Base-by-base conservation (phyloP, 2,888 invertebrate genomes). In the Luperina nickerlii region DNA sequence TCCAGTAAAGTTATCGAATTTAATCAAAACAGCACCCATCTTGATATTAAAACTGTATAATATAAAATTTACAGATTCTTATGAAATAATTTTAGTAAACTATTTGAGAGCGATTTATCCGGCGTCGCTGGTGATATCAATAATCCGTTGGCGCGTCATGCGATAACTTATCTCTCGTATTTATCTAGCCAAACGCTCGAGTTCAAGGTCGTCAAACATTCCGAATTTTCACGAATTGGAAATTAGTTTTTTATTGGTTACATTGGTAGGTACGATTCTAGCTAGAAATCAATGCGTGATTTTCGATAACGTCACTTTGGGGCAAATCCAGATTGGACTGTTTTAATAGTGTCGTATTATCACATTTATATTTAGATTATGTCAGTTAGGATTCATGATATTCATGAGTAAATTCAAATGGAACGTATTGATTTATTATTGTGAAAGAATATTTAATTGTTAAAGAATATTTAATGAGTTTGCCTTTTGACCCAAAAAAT, bases 161-260 rank as follows among this genome's bases (percentile, higher is more conserved):
- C 83, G 89, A 89, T 88, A 88, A 73, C 74, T 78, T 89, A 84
- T 89, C 88, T 89, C 88, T 83, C 79, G 68, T 82, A 80, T 85
- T 80, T 86, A 88, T 81, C 82, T 79, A 82, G 79, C 82, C 79
- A 82, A 85, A 72, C 78, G 70, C 78, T 62, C 73, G 89, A 88
- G 89, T 89, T 89, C 89, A 89, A 88, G 89, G 89, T 78, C 82
- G 70, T 11, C 78, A 38, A 73, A 78, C 76, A 81, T 82, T 76
- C 88, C 71, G 45, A 76, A 65, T 81, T 86, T 84, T 82, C 72
- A 81, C 73, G 79, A 82, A 81, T 81, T 79, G n/a, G 45, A 81
- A 76, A 79, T 78, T 76, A 71, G 69, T 85, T 84, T 82, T 78
- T 74, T 82, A 71, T 48, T 77, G 4, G 38, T 66, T 62, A 63